Evolutionary conservation across 1,140 invertebrate genomes (phyloP).

Genomic region (Neodiprion lecontei): DNA sequence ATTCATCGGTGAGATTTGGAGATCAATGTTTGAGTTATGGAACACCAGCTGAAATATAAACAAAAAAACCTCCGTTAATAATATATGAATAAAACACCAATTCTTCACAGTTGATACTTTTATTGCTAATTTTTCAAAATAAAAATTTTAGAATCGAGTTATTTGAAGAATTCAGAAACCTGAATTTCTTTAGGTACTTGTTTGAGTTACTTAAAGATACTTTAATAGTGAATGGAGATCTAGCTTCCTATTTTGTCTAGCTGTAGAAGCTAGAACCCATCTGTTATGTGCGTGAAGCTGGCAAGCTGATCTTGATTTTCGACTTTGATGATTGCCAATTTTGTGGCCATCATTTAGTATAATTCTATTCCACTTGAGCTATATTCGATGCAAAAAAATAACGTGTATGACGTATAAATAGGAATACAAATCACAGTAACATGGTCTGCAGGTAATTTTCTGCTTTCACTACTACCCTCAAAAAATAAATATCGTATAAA

Average conservation of each 20-base stretch:
- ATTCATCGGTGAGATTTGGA: constrained; percentile 13
- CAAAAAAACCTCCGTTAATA: constrained; percentile 13
- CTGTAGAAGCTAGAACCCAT: constrained; percentile 93
- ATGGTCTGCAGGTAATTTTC: background rate
- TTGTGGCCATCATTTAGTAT: constrained; percentile 94
- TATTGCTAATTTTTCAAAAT: constrained; percentile 8
- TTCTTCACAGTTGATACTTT: background rate
- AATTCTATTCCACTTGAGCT: constrained; percentile 82
- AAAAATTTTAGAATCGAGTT: constrained; percentile 16
- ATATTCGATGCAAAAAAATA: constrained; percentile 42
- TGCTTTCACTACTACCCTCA: background rate
- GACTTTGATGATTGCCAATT: constrained; percentile 86
- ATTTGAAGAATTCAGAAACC: too few relatives aligned
- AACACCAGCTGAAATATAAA: constrained; percentile 54
- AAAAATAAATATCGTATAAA: constrained; percentile 1
- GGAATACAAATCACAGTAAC: constrained; percentile 17
- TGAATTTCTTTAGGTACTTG: constrained; percentile 14
- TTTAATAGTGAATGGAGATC: constrained; percentile 90
- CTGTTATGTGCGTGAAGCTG: constrained; percentile 67
- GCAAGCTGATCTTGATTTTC: constrained; percentile 74
- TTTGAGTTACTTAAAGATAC: constrained; percentile 66
- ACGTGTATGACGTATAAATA: constrained; percentile 4
- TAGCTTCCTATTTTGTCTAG: constrained; percentile 91
- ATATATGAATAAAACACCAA: too few relatives aligned
- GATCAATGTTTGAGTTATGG: constrained; percentile 57